These are phyloP conservation scores for Reinhardtius hippoglossoides DNA, from an alignment of 2,113 vertebrate genomes.

Conservation along the genomic window DNA sequence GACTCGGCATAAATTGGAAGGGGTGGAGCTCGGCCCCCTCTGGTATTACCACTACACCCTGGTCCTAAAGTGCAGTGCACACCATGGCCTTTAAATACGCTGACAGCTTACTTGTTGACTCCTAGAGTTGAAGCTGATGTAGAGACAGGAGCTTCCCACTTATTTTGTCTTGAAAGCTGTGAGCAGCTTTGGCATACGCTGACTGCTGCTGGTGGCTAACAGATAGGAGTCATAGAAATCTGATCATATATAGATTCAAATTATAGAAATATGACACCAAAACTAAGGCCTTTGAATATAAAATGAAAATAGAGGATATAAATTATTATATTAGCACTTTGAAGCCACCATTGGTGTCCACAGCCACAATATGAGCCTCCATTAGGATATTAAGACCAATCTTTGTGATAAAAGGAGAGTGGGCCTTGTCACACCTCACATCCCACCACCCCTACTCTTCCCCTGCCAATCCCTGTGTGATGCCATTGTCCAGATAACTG, in stretches of 20 bases:
- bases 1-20: slow-evolving; percentile 74
- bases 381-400: background rate
- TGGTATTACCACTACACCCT: slow-evolving; percentile 42
- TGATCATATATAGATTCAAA: background rate
- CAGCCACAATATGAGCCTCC: background rate
- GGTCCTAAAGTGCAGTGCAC: slow-evolving; percentile 31
- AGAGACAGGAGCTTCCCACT: background rate
- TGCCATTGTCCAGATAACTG: slow-evolving; percentile 2
- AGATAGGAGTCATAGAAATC: background rate
- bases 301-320: background rate
- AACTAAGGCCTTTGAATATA: background rate
- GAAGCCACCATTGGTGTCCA: background rate
- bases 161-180: background rate
- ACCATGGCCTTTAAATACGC: slow-evolving; percentile 30
- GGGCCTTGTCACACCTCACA: slow-evolving; percentile 2
- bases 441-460: background rate
- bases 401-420: slow-evolving; percentile 6
- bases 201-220: background rate
- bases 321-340: background rate
- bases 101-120: slow-evolving; percentile 43
- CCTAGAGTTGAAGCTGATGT: background rate
- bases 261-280: background rate
- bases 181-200: background rate
- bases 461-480: background rate
- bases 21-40: slow-evolving; percentile 63